phyloP scores from a whole-genome alignment of 2,113 vertebrate genomes.

The Prochilodus magdalenae region DNA sequence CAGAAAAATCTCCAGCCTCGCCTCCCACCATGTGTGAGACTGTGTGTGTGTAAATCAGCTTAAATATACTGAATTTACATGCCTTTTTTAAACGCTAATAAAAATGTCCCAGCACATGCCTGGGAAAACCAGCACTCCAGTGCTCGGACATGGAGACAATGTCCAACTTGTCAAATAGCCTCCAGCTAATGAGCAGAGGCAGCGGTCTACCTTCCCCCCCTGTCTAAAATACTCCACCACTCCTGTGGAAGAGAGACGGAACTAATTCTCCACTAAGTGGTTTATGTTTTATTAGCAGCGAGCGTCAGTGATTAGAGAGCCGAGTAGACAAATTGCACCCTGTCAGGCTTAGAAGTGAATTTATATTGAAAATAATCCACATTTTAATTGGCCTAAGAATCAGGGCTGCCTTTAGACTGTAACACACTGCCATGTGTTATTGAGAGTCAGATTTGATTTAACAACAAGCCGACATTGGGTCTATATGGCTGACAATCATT shows the following conservation, averaged over 20 bases:
- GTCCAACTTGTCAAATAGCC: constrained; percentile 67
- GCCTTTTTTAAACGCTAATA: constrained; percentile 68
- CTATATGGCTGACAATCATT: constrained; percentile 12
- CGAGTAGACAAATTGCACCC: constrained; percentile 65
- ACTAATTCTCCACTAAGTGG: constrained; percentile 73
- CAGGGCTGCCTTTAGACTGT: constrained; percentile 44
- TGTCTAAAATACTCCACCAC: constrained; percentile 58
- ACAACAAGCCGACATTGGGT: constrained; percentile 54
- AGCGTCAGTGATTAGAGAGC: constrained; percentile 70
- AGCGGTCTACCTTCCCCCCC: constrained; percentile 55
- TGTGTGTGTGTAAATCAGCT: constrained; percentile 60
- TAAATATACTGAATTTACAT: constrained; percentile 68
- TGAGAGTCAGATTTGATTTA: constrained; percentile 58
- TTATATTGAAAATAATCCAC: constrained; percentile 64
- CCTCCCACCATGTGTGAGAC: constrained; percentile 63
- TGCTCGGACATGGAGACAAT: constrained; percentile 64
- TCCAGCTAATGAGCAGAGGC: constrained; percentile 73
- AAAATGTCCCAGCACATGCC: constrained; percentile 68
- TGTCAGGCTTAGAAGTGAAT: constrained; percentile 65
- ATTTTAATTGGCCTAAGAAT: constrained; percentile 64
- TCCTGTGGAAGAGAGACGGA: constrained; percentile 66
- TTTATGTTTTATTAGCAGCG: constrained; percentile 75
- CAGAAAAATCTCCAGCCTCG: constrained; percentile 70
- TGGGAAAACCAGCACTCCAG: constrained; percentile 68
- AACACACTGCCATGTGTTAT: constrained; percentile 42